Conservation (phyloP, 2,888 invertebrate genomes). For the Steinernema hermaphroditum region DNA sequence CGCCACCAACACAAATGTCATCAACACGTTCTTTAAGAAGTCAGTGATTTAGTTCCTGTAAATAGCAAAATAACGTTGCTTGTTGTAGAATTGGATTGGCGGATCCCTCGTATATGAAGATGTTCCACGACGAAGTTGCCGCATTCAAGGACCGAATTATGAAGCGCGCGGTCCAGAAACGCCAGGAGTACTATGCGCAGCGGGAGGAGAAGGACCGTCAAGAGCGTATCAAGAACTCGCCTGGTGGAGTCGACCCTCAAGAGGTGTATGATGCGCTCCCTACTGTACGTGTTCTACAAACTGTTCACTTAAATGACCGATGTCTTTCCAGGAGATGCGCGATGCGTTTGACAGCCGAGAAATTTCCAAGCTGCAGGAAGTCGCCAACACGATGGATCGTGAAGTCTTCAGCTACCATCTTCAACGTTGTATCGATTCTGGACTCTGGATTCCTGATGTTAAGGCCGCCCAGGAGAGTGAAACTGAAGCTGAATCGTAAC, state of each 20-base stretch:
- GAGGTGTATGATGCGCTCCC: conserved; percentile 94
- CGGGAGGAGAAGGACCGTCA: conserved; percentile 78
- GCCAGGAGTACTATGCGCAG: conserved; percentile 76
- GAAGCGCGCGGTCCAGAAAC: conserved; percentile 67
- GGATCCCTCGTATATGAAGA: conserved; percentile 86
- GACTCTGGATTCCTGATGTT: conserved; percentile 82
- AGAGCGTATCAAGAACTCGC: conserved; percentile 81
- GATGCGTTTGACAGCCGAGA: conserved; percentile 76
- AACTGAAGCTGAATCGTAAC: too few relatives aligned
- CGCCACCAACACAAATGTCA: conserved; percentile 56
- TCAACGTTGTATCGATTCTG: conserved; percentile 93
- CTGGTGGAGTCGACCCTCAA: conserved; percentile 95
- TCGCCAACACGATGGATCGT: conserved; percentile 84
- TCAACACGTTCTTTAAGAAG: conserved; percentile 65
- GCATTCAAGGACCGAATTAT: conserved; percentile 85
- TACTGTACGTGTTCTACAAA: too few relatives aligned
- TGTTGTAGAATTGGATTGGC: conserved; percentile 89
- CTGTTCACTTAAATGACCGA: too few relatives aligned
- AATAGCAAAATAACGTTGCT: too few relatives aligned
- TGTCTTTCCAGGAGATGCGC: conserved; percentile 68
- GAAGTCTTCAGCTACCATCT: conserved; percentile 81
- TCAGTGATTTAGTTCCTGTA: conserved; percentile 39
- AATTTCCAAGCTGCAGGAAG: conserved; percentile 82
- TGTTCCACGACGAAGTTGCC: conserved; percentile 87
- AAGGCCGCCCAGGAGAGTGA: conserved; percentile 18